A percentile compares a stretch with the other conserved stretches of the same genome.
Conservation (phyloP, 2,797 vertebrate genomes). For the Arrhamphus sclerolepis region DNA sequence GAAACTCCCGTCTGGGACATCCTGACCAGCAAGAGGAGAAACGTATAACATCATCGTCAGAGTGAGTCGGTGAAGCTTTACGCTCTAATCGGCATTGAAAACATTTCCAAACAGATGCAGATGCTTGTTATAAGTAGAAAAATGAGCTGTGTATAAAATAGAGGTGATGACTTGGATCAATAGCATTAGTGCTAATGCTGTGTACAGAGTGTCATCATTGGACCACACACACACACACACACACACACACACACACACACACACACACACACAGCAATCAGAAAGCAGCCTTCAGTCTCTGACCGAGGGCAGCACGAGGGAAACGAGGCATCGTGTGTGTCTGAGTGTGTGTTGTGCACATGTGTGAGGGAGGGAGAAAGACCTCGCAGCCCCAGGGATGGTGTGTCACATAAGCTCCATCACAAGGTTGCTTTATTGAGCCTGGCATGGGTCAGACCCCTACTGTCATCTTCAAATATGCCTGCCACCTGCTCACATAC, state of each 20-base stretch:
- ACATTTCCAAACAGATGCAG: conserved; percentile 48
- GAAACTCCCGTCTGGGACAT: too few relatives aligned
- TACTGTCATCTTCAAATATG: conserved; percentile 84
- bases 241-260: conserved; percentile 19
- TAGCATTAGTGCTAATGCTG: conserved; percentile 22
- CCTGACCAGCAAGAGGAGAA: too few relatives aligned
- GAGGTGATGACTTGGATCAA: conserved; percentile 51
- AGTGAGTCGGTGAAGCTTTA: not conserved
- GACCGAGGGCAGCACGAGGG: conserved; percentile 49
- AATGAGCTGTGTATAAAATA: conserved; percentile 29
- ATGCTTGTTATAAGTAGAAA: conserved; percentile 33
- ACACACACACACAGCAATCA: conserved; percentile 45
- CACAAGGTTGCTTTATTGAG: conserved; percentile 80
- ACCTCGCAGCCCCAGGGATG: conserved; percentile 70
- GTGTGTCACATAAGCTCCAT: conserved; percentile 82
- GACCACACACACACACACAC: conserved; percentile 58
- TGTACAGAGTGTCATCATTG: conserved; percentile 39
- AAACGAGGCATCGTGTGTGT: conserved; percentile 37
- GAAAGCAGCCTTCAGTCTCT: conserved; percentile 46
- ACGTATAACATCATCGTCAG: too few relatives aligned
- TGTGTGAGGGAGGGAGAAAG: conserved; percentile 48
- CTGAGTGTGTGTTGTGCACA: conserved; percentile 15
- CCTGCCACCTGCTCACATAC: conserved; percentile 72
- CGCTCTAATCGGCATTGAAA: conserved; percentile 29
- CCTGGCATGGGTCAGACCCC: conserved; percentile 81